Conservation (phyloP, 2,113 vertebrate genomes). For the Rhegmatorhina hoffmannsi region DNA sequence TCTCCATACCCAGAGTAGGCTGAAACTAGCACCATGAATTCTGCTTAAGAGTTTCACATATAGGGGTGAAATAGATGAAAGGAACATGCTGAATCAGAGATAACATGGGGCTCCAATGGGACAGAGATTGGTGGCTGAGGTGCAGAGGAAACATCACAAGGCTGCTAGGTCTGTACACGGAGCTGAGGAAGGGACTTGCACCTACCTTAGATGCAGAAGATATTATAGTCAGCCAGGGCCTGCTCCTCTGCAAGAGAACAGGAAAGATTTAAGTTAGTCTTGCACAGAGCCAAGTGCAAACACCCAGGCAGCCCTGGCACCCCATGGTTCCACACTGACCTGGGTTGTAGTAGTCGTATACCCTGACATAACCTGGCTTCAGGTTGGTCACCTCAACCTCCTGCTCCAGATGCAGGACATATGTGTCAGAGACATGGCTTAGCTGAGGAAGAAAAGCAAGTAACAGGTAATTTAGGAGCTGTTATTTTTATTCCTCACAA, state of each 20-base stretch:
- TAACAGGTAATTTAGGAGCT: not conserved
- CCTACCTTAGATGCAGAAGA: conserved; percentile 65
- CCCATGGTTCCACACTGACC: conserved; percentile 64
- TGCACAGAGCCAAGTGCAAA: not conserved
- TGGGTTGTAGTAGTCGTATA: conserved; percentile 88
- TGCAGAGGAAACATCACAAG: not conserved
- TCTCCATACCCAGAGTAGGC: not conserved
- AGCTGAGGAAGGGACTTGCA: not conserved
- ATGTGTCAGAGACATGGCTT: conserved; percentile 54
- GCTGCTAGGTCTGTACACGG: not conserved
- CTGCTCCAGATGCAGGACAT: conserved; percentile 70
- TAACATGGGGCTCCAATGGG: not conserved
- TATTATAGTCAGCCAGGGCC: conserved; percentile 60
- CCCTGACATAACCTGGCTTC: conserved; percentile 82
- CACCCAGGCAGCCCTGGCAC: not conserved
- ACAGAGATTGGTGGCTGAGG: not conserved
- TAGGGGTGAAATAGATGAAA: not conserved
- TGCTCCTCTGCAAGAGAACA: conserved; percentile 66
- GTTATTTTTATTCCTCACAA: not conserved
- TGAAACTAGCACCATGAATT: not conserved
- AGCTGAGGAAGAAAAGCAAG: conserved; percentile 33
- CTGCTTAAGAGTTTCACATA: not conserved
- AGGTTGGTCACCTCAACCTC: conserved; percentile 77
- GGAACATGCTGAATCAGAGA: not conserved
- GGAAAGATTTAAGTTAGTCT: not conserved